Base-by-base conservation (phyloP, 2,888 invertebrate species). In the Hedychridium roseum region DNA sequence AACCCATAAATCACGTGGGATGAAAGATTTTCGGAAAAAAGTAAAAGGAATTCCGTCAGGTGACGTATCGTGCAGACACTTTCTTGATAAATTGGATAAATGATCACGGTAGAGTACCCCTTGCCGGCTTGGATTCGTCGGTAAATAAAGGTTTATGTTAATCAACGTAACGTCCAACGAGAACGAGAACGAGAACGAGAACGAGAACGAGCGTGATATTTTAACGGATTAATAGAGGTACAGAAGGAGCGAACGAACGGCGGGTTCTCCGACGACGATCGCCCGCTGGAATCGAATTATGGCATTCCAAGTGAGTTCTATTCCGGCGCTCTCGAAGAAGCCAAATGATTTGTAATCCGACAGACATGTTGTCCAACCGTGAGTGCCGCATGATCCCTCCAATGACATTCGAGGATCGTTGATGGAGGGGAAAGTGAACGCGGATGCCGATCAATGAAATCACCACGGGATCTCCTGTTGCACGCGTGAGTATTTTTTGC, bases 101-200 rank as follows among this genome's bases (percentile, higher is more conserved):
- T 65, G 62, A 60, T 54, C 43, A 57, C 47, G 37, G 44, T 27
- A 48, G 57, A 62, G 39, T 54, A 59, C 42, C 32, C 44, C 20
- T 45, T 23, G 53, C 53, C 61, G 38, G 38, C 40, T 52, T 35
- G 44, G 57, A 64, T 64, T 60, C 56, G 58, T 63, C 64, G 52
- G 62, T 58, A 67, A 64, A 60, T 62, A 60, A 60, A 60, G 50
- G 64, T 60, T 67, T 67, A 66, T 58, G 68, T 56, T 68, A 66
- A 66, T 62, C 60, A 57, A 30, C 20, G 39, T 20, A 42, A 20
- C 38, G 48, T n/a, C 39, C 37, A 38, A 28, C 36, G 39, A 47
- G 43, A n/a, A n/a, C n/a, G n/a, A n/a, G n/a, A n/a, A n/a, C n/a
- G n/a, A n/a, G n/a, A n/a, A n/a, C n/a, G n/a, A n/a, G n/a, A n/a